Percentiles rank a stretch among this genome's conserved stretches.
phyloP scores from a whole-genome alignment of 1,140 invertebrate genomes.

The Euglossa dilemma region DNA sequence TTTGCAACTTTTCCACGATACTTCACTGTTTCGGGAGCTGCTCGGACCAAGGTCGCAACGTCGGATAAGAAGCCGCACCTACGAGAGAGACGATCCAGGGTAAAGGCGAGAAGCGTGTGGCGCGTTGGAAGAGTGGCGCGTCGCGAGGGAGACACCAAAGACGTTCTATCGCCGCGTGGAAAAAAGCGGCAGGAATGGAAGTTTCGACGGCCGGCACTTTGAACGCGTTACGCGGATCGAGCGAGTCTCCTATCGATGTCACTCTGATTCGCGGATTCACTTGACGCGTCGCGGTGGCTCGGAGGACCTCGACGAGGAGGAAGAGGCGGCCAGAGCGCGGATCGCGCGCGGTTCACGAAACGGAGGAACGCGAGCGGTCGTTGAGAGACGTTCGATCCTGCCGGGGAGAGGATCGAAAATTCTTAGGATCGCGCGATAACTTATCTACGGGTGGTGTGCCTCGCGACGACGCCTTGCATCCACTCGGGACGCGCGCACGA shows the following conservation, averaged over 20 bases:
- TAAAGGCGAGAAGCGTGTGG: background rate
- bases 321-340: background rate
- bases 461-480: constrained; percentile 54
- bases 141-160: constrained; percentile 26
- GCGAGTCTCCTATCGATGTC: background rate
- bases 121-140: background rate
- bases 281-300: background rate
- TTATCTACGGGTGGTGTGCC: constrained; percentile 30
- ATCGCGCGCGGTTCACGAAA: background rate
- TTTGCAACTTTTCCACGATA: background rate
- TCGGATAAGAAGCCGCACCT: constrained; percentile 37
- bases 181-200: background rate
- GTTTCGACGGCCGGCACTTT: background rate
- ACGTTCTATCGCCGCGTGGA: background rate
- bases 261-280: background rate
- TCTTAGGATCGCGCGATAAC: constrained; percentile 42
- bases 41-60: background rate
- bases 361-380: constrained; percentile 24
- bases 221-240: background rate
- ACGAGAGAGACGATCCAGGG: constrained; percentile 27
- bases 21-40: constrained; percentile 8
- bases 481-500: constrained; percentile 58
- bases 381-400: background rate
- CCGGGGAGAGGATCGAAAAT: background rate
- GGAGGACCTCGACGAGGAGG: rapidly evolving